These are phyloP conservation scores for Hypomecis atomaria DNA, from an alignment of 2,888 invertebrate species.

Conservation along the genomic window DNA sequence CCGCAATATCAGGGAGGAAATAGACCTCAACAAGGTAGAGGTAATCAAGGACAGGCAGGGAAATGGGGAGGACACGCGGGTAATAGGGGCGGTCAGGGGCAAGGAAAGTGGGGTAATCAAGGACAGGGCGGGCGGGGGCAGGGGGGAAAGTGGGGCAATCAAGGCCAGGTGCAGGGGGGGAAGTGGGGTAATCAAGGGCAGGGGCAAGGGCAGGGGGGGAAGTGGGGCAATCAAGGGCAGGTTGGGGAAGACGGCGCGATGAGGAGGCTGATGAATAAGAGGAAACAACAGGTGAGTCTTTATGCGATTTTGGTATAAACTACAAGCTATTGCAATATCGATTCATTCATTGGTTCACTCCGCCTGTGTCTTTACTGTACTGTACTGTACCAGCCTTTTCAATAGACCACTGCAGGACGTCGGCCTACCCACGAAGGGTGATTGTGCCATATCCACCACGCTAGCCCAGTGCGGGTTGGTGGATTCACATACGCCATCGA, in stretches of 20 bases:
- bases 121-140: background rate
- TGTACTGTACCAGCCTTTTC: too few species aligned
- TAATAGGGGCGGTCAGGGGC: background rate
- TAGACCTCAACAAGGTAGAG: background rate
- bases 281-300: conserved; percentile 62
- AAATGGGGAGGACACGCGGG: background rate
- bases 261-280: conserved; percentile 69
- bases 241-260: conserved; percentile 57
- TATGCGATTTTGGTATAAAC: too few species aligned
- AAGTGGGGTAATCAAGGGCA: conserved; percentile 12
- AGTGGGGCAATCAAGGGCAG: background rate
- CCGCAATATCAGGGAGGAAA: background rate
- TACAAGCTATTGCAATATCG: too few species aligned
- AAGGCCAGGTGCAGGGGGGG: background rate
- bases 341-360: too few species aligned
- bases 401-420: too few species aligned
- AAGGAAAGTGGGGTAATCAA: background rate
- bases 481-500: too few species aligned
- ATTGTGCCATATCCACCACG: too few species aligned
- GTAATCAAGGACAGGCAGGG: background rate
- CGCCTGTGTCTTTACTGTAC: too few species aligned
- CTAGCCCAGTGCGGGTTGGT: too few species aligned
- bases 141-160: background rate
- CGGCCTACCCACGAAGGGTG: too few species aligned
- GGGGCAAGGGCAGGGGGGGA: background rate